These are phyloP conservation scores for Monopis laevigella DNA, from an alignment of 2,888 invertebrate species.

Conservation along the genomic window DNA sequence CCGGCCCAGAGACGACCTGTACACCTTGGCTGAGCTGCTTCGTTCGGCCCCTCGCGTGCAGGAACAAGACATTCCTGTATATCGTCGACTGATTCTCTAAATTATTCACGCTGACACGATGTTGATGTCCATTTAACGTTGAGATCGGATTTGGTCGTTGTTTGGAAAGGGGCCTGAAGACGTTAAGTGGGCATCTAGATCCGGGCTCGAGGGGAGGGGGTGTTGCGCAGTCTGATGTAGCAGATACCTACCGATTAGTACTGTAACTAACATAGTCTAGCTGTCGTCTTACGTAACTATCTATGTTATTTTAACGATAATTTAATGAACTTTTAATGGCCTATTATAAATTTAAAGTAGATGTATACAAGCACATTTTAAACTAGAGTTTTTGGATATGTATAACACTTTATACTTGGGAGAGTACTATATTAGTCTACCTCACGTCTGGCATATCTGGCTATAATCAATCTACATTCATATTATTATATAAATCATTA, in stretches of 20 bases:
- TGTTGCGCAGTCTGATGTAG: constrained; percentile 22
- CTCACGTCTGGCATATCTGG: too few relatives aligned
- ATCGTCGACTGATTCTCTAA: constrained; percentile 71
- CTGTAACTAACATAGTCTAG: too few relatives aligned
- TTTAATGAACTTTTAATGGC: too few relatives aligned
- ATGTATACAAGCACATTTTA: too few relatives aligned
- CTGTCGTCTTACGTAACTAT: too few relatives aligned
- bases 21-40: constrained; percentile 68
- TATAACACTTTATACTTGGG: neutral
- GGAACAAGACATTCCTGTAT: constrained; percentile 67
- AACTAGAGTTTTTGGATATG: neutral
- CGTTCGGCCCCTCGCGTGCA: constrained; percentile 59
- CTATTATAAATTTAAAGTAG: too few relatives aligned
- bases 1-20: constrained; percentile 65
- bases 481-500: too few relatives aligned
- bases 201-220: constrained; percentile 28
- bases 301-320: too few relatives aligned
- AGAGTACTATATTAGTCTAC: neutral
- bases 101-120: constrained; percentile 22
- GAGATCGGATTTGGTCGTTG: neutral
- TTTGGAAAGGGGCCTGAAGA: neutral
- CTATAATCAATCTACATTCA: too few relatives aligned
- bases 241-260: constrained; percentile 2
- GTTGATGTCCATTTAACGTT: constrained; percentile 21
- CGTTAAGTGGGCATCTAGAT: constrained; percentile 1